phyloP scores from a whole-genome alignment of 2,888 invertebrate species.

The Acanthoscelides obtectus region DNA sequence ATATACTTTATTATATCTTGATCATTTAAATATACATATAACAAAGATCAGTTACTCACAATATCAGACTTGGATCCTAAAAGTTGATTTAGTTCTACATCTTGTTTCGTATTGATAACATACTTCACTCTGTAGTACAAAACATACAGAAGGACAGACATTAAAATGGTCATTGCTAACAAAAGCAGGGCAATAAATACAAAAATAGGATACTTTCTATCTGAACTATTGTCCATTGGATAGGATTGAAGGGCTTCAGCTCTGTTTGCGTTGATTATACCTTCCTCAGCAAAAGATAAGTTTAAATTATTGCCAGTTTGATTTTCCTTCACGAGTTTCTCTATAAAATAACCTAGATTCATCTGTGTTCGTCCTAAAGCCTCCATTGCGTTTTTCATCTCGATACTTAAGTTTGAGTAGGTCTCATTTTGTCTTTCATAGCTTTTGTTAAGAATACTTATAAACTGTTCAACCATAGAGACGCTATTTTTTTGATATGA shows the following conservation, averaged over 20 bases:
- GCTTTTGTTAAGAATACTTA: background rate
- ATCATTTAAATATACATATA: too few species aligned
- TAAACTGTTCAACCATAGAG: background rate
- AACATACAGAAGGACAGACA: background rate
- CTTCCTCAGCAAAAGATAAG: background rate
- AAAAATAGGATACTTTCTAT: background rate
- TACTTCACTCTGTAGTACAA: background rate
- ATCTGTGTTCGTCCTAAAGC: background rate
- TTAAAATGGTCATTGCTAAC: background rate
- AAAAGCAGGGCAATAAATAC: background rate
- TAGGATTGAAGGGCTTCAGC: background rate
- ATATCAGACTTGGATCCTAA: too few species aligned
- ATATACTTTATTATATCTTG: too few species aligned
- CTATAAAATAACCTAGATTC: background rate
- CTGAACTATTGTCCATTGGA: background rate
- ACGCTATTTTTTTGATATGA: background rate
- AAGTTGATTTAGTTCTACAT: background rate
- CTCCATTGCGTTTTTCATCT: background rate
- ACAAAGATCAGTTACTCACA: too few species aligned
- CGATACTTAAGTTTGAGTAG: background rate
- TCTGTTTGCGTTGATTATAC: background rate
- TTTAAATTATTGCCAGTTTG: background rate
- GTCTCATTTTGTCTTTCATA: background rate
- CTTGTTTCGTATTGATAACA: background rate
- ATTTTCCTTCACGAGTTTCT: background rate